Evolutionary conservation across 2,888 invertebrate species (phyloP), one percentile per base, ranked within the genome.

Genomic region (Tromatobia lineatoria): DNA sequence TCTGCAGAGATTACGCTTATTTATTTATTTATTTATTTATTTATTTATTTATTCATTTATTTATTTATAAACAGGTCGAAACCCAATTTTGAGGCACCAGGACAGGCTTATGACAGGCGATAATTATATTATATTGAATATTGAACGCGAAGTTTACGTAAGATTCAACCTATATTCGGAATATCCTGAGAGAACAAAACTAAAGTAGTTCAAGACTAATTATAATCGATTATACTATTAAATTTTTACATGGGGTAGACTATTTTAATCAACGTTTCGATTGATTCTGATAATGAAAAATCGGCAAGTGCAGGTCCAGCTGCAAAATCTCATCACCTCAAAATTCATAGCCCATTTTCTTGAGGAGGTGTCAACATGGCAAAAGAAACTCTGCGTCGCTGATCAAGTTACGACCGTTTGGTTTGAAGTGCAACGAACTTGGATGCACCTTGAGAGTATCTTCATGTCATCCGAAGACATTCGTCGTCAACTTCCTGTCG

Each of bases 401-500:
- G 99, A 99, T 94, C 98, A 98, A 95, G 99, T 98, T 10, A 98
- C 98, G 74, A 97, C 97, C 0, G 95, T 97, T 7, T 98, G 98
- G 98, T 98, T 99, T 94, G 99, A 99, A 94, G 99, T 99, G 34
- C 99, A 99, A 94, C 95, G 99, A 79, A 99, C 99, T 29, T 99
- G 99, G 99, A 98, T 98, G 90, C 98, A 99, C 94, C 95, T 99
- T 85, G 99, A 99, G 94, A 98, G 98, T 90, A 99, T 99, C 92
- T 99, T 99, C 93, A 99, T 99, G 96, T 99, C 98, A 88, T 99
- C 99, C 0, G 99, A 99, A 93, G 99, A 99, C 94, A 99, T 99
- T 88, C 95, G 99, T 82, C 97, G 97, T 91, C 99, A 99, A 93
- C 94, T 99, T 75, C 99, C 99, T 2, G 97, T 98, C 87, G 99